Conservation (phyloP, 2,888 invertebrate genomes). For the Hydropsyche betteni region DNA sequence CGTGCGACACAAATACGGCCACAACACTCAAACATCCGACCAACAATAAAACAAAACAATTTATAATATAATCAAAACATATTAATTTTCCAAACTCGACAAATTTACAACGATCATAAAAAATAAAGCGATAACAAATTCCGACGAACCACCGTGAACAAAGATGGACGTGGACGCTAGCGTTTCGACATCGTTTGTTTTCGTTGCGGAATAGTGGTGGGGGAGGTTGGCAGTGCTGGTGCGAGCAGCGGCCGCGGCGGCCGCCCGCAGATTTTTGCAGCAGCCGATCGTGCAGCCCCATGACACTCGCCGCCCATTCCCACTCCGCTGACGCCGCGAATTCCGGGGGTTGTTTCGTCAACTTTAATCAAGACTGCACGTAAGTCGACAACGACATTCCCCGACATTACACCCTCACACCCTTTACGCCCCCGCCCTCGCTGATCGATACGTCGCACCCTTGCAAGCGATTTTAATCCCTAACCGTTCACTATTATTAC, state of each 20-base stretch:
- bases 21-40: no score
- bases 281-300: slow-evolving; percentile 70
- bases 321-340: slow-evolving; percentile 75
- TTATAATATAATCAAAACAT: no score
- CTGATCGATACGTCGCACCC: slow-evolving; percentile 12
- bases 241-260: slow-evolving; percentile 57
- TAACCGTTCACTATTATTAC: no score
- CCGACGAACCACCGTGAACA: no score
- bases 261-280: slow-evolving; percentile 52
- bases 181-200: neutral
- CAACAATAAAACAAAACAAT: no score
- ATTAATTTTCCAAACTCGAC: no score
- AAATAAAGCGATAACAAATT: no score
- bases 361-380: slow-evolving; percentile 98
- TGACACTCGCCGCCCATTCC: slow-evolving; percentile 80
- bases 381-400: slow-evolving; percentile 68
- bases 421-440: neutral
- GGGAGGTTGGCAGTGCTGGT: neutral
- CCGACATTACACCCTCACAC: neutral
- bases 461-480: neutral
- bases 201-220: neutral
- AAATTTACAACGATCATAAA: no score
- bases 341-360: slow-evolving; percentile 90
- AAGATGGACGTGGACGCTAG: neutral
- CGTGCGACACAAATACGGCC: no score